Evolutionary conservation across 2,113 vertebrate species (phyloP).

Genomic region (Syrrhaptes paradoxus): DNA sequence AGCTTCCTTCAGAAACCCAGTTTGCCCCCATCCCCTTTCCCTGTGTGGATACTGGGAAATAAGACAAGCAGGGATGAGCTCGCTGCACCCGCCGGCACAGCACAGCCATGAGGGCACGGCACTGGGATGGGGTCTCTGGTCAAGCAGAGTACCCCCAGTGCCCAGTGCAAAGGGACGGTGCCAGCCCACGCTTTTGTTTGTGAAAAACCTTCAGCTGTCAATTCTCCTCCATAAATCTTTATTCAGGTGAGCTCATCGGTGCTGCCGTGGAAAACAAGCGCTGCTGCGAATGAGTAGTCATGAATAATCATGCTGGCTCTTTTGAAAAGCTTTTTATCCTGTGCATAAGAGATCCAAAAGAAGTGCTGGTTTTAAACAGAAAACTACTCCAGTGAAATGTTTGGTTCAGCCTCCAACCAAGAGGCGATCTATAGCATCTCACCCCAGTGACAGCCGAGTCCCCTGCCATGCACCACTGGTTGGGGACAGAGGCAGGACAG

Average conservation of each 20-base stretch:
- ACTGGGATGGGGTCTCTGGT: neutral
- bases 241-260: conserved; percentile 26
- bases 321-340: conserved; percentile 55
- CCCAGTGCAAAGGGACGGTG: accelerated
- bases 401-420: neutral
- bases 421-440: neutral
- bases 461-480: neutral
- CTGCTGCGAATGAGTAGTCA: conserved; percentile 35
- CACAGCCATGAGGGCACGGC: neutral
- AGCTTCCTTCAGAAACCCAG: neutral
- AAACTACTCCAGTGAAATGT: neutral
- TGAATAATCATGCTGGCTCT: conserved; percentile 55
- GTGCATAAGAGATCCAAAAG: neutral
- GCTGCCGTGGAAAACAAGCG: conserved; percentile 18
- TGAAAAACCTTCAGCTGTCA: neutral
- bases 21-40: neutral
- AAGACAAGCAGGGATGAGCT: neutral
- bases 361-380: neutral
- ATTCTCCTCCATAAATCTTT: neutral
- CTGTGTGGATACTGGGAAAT: accelerated
- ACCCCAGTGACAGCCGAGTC: neutral
- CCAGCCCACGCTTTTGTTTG: neutral
- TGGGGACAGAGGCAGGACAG: neutral
- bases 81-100: neutral
- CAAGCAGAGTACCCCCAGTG: too few species aligned